A percentile compares a stretch with the other conserved stretches of the same genome.
Conservation (phyloP, 2,888 invertebrate genomes). For the Sycophila texana region DNA sequence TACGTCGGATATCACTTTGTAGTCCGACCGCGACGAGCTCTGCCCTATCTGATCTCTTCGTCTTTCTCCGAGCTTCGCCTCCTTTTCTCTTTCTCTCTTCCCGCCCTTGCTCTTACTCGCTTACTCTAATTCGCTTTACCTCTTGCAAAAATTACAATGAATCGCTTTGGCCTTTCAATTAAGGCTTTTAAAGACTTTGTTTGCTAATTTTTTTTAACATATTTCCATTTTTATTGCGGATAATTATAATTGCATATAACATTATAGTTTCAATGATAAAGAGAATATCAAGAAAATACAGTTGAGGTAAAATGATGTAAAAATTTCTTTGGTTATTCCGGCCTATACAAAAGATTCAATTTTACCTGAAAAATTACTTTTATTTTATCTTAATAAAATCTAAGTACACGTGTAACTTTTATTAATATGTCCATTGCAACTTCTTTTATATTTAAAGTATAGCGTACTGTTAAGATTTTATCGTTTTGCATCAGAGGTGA, state of each 20-base stretch:
- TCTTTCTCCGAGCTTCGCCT: conserved; percentile 31
- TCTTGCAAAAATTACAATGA: not conserved
- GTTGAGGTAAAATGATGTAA: conserved; percentile 1
- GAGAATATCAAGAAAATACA: conserved; percentile 6
- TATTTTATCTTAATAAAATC: conserved; percentile 40
- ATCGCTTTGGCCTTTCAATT: no score
- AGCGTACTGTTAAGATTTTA: conserved; percentile 26
- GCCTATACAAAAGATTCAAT: not conserved
- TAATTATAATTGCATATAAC: not conserved
- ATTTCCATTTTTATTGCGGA: not conserved
- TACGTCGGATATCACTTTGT: conserved; percentile 70
- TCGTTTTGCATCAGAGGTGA: not conserved
- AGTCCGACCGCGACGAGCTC: conserved; percentile 68
- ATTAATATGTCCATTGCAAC: conserved; percentile 39
- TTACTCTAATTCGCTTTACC: not conserved
- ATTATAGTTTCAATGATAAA: not conserved
- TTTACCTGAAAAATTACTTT: conserved; percentile 10
- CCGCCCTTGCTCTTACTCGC: not conserved
- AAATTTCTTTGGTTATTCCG: not conserved
- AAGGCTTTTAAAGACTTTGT: no score
- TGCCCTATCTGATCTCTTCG: conserved; percentile 69
- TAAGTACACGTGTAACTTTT: conserved; percentile 29
- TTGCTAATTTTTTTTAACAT: no score
- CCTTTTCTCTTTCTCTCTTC: conserved; percentile 14
- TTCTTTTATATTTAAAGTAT: conserved; percentile 35